Conservation (phyloP, 53 echinoderm and acorn worm genomes). For the Arbacia lixula region DNA sequence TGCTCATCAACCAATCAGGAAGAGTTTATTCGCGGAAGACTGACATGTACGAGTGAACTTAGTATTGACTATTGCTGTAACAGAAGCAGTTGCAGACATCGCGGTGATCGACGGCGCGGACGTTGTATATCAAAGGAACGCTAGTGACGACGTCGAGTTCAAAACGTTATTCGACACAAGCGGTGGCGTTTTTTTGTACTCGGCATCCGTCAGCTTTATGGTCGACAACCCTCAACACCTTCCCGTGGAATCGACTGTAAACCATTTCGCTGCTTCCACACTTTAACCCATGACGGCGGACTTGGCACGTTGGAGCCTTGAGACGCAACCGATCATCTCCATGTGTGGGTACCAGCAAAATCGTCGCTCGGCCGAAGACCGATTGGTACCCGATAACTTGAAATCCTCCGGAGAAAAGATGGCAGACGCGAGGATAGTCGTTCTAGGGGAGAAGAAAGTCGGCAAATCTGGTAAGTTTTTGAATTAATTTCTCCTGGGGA, state of each 20-base stretch:
- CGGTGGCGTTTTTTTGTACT: not conserved
- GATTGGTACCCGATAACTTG: constrained; percentile 44
- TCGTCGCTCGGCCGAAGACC: constrained; percentile 32
- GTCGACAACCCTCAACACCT: not conserved
- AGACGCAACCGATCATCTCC: constrained; percentile 51
- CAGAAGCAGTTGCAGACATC: not conserved
- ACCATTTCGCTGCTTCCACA: constrained; percentile 25
- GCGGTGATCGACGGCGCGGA: too few species aligned
- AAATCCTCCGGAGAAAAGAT: constrained; percentile 44
- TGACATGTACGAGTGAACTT: too few species aligned
- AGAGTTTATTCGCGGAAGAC: too few species aligned
- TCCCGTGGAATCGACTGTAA: not conserved
- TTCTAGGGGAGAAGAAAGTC: constrained; percentile 63
- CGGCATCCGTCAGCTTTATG: not conserved
- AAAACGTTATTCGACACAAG: not conserved
- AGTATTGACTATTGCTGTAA: too few species aligned
- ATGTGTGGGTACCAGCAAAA: constrained; percentile 62
- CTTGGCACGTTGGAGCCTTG: constrained; percentile 46
- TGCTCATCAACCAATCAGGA: not conserved
- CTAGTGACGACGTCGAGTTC: not conserved
- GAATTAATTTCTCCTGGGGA: not conserved
- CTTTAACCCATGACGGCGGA: constrained; percentile 36
- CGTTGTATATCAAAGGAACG: too few species aligned
- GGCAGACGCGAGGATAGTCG: constrained; percentile 62
- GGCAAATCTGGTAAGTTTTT: constrained; percentile 67